Conservation (phyloP, 2,113 vertebrate genomes). For the Pantherophis guttatus region DNA sequence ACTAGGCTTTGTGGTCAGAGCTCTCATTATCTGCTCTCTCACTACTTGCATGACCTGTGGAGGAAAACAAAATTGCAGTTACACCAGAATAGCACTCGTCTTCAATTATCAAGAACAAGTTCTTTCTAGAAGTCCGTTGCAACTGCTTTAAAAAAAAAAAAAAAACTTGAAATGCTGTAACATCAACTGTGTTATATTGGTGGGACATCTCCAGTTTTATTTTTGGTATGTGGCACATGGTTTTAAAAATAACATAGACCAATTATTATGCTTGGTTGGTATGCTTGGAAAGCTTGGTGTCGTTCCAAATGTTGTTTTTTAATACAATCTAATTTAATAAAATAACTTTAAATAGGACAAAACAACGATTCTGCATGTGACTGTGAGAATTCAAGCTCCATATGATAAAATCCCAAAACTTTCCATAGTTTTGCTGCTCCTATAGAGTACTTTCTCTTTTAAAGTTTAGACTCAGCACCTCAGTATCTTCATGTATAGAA, state of each 20-base stretch:
- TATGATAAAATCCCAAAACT: background rate
- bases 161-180: background rate
- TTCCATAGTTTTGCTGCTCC: background rate
- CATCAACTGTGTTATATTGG: background rate
- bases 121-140: background rate
- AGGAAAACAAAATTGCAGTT: conserved; percentile 39
- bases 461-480: background rate
- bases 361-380: background rate
- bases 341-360: background rate
- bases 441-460: background rate
- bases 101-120: background rate
- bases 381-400: background rate
- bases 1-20: conserved; percentile 96
- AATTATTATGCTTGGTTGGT: background rate
- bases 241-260: background rate
- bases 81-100: background rate
- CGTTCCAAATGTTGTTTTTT: background rate
- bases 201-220: background rate
- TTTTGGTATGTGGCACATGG: background rate
- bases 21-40: conserved; percentile 98
- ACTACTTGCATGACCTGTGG: conserved; percentile 98
- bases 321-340: background rate
- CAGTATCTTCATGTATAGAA: background rate
- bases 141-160: background rate
- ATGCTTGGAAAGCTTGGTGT: background rate